Evolutionary conservation across 2,888 invertebrate genomes (phyloP), one percentile per base, ranked within the genome.

Genomic region (Heliconius aoede): DNA sequence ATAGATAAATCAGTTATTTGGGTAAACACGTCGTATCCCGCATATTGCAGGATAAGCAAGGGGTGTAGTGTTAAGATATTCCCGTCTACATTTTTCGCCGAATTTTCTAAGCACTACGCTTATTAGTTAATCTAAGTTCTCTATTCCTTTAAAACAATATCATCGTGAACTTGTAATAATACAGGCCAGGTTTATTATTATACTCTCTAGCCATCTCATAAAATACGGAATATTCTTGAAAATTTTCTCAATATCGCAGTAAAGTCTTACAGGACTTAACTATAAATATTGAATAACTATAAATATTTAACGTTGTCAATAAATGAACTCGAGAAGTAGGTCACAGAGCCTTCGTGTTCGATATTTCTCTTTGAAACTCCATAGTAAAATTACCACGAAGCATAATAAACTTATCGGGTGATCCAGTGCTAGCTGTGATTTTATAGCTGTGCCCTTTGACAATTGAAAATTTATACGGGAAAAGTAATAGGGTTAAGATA

Each of bases 241-340:
- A 51, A 64, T 36, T 11, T 40, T 65, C 24, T 40, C n/a, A 30
- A 36, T 64, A 36, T 64, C 30, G 1, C 21, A 13, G n/a, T 4
- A 64, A 1, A 28, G 28, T 30, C 36, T 51, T 55, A 69, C 51
- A 55, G 30, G n/a, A n/a, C 28, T 67, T 46, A n/a, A 74, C 60
- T 68, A 46, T 67, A 60, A 68, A 67, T 74, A 72, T 71, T 55
- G 65, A 76, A 51, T 73, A 73, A 40, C 46, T 67, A 76, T 79
- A 77, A 78, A 79, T 78, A 79, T 79, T 78, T 68, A 77, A 77
- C 13, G 28, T 64, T 72, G 76, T 79, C 79, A 60, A 76, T 77
- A 72, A 79, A 60, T 46, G 76, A 73, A 77, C 65, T 55, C 64
- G 18, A 64, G 21, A 79, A 79, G 32, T 74, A 73, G 79, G 78